Base-by-base conservation (phyloP, 2,888 invertebrate species). In the Tiliacea citrago region DNA sequence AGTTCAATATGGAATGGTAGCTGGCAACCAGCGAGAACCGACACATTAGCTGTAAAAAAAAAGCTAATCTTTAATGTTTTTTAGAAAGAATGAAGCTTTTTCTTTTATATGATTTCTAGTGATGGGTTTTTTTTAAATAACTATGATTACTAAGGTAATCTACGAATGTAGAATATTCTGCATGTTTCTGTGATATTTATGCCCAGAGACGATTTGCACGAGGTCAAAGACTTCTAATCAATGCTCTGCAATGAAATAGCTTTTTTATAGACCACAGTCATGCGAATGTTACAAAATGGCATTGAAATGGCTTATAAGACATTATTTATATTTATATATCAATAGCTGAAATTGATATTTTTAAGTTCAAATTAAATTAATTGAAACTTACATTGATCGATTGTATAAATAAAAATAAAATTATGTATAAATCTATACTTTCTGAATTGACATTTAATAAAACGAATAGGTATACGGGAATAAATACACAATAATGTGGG, bases 21-120 rank as follows among this genome's bases (percentile, higher is more conserved):
- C 7, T 18, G 13, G 10, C 45, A 35, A 51, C 13, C 9, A n/a
- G 16, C 4, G 47, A 68, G 13, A 75, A 42, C 29, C 24, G 42
- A 57, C 58, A 75, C 49, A 75, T 81, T 57, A 78, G 39, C n/a
- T 9, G 18, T 47, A 47, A 57, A 66, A 66, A 74, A 70, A 74
- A 65, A 47, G 47, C 12, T 13, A 65, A 24, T 62, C 80, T 65
- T 65, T 65, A 39, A 68, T 29, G 35, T 63, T 35, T 39, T 66
- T 61, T 29, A 45, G 39, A 77, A 9, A 35, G 0, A 66, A 16
- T 12, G n/a, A 29, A 61, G 29, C 18, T 13, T 51, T 35, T 42
- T 24, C 29, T 47, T 60, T 60, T 42, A 47, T 12, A 13, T 18
- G n/a, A 67, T 69, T 78, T 78, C 18, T 62, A 39, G 45, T 55